Percentiles rank a stretch among this genome's conserved stretches.
Conservation (phyloP, 2,888 invertebrate genomes). For the Crioceris asparagi region DNA sequence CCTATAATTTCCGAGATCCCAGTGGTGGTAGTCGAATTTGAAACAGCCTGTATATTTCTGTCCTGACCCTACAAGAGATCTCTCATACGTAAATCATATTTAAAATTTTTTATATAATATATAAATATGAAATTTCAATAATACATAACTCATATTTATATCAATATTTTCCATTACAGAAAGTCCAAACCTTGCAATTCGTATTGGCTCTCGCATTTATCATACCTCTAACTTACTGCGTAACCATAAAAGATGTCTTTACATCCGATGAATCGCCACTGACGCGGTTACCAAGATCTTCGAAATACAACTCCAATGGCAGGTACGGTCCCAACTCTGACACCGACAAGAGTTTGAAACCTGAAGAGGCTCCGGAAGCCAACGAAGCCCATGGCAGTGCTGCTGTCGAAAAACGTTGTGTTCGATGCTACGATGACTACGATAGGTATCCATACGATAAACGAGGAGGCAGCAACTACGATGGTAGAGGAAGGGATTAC, state of each 20-base stretch:
- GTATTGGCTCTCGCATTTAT: no score
- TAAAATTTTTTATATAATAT: no score
- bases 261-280: slow-evolving; percentile 9
- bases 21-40: no score
- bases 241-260: slow-evolving; percentile 10
- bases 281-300: slow-evolving; percentile 12
- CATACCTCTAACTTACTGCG: no score
- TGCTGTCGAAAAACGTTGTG: slow-evolving; percentile 20
- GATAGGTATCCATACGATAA: slow-evolving; percentile 18
- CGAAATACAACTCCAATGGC: slow-evolving; percentile 6
- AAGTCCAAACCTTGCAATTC: no score
- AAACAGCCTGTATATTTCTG: no score
- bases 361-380: slow-evolving; percentile 14
- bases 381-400: slow-evolving; percentile 4
- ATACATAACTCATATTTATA: no score
- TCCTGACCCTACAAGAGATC: no score
- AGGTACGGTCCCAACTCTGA: slow-evolving; percentile 11
- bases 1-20: no score
- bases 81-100: no score
- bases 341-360: slow-evolving; percentile 14
- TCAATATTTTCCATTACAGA: no score
- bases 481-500: slow-evolving; percentile 9
- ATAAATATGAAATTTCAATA: no score
- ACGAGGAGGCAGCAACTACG: slow-evolving; percentile 9
- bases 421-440: slow-evolving; percentile 16